These are phyloP conservation scores for Notarius quadriscutis DNA, from an alignment of 2,113 vertebrate genomes.

Conservation along the genomic window DNA sequence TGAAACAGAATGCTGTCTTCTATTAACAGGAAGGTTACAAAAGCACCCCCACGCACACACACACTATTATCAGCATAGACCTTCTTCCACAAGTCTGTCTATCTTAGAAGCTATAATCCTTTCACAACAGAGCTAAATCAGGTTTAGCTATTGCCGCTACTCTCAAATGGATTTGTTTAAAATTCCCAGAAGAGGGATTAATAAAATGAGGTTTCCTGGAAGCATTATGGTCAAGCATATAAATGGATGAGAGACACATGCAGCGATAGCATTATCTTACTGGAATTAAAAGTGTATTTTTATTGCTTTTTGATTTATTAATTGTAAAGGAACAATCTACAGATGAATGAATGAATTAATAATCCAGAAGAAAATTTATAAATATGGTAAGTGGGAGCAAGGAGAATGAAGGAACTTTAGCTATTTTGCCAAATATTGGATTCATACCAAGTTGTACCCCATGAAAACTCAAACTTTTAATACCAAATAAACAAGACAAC, in stretches of 20 bases:
- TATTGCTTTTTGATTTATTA: background rate
- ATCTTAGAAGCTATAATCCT: slow-evolving; percentile 42
- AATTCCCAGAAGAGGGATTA: slow-evolving; percentile 19
- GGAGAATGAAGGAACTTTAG: background rate
- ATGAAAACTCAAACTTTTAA: slow-evolving; percentile 38
- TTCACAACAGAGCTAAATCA: slow-evolving; percentile 38
- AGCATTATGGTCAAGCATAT: background rate
- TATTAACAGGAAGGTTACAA: slow-evolving; percentile 27
- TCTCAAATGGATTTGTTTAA: slow-evolving; percentile 22
- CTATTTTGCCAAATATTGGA: background rate
- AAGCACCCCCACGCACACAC: background rate
- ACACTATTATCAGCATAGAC: slow-evolving; percentile 23
- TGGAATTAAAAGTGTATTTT: background rate
- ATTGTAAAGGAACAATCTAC: background rate
- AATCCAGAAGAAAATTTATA: background rate
- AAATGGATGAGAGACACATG: background rate
- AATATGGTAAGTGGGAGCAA: background rate
- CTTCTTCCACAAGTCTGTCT: slow-evolving; percentile 21
- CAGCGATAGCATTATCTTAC: background rate
- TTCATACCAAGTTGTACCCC: slow-evolving; percentile 15
- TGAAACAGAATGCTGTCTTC: slow-evolving; percentile 37
- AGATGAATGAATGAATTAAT: background rate
- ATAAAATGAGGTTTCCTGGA: slow-evolving; percentile 16
- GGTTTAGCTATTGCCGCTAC: slow-evolving; percentile 12
- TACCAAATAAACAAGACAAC: slow-evolving; percentile 59